These are phyloP conservation scores for Acanthiza pusilla DNA, from an alignment of 2,797 vertebrate genomes.

Conservation along the genomic window DNA sequence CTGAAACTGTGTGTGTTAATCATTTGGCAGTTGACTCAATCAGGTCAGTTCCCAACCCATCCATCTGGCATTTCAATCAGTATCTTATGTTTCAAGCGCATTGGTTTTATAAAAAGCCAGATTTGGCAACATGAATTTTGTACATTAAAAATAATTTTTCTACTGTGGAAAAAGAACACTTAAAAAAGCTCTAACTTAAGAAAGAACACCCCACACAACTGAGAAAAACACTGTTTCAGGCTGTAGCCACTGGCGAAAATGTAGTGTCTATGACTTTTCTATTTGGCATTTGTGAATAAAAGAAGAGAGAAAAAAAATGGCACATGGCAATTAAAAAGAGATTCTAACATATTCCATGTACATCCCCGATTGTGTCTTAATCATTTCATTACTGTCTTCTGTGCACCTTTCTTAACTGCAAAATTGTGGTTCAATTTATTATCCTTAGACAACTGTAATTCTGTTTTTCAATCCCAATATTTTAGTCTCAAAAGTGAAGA, in stretches of 20 bases:
- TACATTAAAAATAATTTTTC: constrained; percentile 58
- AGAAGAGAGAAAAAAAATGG: constrained; percentile 40
- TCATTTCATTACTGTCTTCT: constrained; percentile 43
- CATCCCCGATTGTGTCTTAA: background rate
- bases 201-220: background rate
- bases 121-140: constrained; percentile 70
- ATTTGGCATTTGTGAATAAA: constrained; percentile 76
- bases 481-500: constrained; percentile 70
- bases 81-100: constrained; percentile 37
- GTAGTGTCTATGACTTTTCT: constrained; percentile 76
- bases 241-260: constrained; percentile 64
- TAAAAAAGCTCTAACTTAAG: constrained; percentile 32
- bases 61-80: constrained; percentile 67
- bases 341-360: background rate
- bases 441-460: constrained; percentile 26
- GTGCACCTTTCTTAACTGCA: constrained; percentile 26
- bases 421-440: constrained; percentile 64
- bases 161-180: constrained; percentile 56
- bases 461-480: constrained; percentile 15
- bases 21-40: constrained; percentile 69
- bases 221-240: constrained; percentile 47
- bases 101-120: constrained; percentile 66
- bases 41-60: constrained; percentile 61
- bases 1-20: constrained; percentile 48
- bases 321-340: constrained; percentile 58